These are phyloP conservation scores for Rugalucina vietnamica DNA, from an alignment of 2,888 invertebrate genomes.

Conservation along the genomic window DNA sequence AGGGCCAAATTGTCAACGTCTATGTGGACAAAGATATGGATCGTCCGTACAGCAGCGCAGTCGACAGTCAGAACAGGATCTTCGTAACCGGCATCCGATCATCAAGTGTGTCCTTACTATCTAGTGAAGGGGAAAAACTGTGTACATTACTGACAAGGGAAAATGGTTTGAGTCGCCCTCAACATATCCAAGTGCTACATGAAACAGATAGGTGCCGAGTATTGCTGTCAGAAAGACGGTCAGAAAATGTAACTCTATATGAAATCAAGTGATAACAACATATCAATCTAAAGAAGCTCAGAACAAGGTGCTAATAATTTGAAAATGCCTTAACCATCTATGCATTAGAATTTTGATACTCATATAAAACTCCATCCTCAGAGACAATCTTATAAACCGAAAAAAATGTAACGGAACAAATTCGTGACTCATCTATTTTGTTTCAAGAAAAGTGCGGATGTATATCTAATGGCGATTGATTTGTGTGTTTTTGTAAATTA, in stretches of 20 bases:
- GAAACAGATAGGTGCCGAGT: constrained; percentile 33
- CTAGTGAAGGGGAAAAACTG: constrained; percentile 48
- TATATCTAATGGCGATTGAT: no score
- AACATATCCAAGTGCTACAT: constrained; percentile 52
- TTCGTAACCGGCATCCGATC: constrained; percentile 56
- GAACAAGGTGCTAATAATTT: no score
- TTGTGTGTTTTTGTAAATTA: no score
- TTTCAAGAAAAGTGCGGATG: no score
- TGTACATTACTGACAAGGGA: constrained; percentile 52
- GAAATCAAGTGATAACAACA: constrained; percentile 42
- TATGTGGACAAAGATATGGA: constrained; percentile 56
- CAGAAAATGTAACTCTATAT: constrained; percentile 50
- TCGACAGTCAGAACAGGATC: constrained; percentile 47
- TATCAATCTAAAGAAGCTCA: no score
- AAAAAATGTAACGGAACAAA: no score
- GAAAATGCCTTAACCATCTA: no score
- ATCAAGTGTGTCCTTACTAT: constrained; percentile 44
- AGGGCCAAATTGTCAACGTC: constrained; percentile 52
- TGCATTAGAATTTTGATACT: no score
- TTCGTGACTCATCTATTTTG: no score
- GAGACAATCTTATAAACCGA: no score
- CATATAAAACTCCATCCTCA: no score
- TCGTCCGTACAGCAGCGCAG: constrained; percentile 56
- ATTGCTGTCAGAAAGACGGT: constrained; percentile 51
- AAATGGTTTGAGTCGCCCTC: constrained; percentile 53